phyloP scores from a whole-genome alignment of 2,888 invertebrate genomes.

The Clistopyga incitator region DNA sequence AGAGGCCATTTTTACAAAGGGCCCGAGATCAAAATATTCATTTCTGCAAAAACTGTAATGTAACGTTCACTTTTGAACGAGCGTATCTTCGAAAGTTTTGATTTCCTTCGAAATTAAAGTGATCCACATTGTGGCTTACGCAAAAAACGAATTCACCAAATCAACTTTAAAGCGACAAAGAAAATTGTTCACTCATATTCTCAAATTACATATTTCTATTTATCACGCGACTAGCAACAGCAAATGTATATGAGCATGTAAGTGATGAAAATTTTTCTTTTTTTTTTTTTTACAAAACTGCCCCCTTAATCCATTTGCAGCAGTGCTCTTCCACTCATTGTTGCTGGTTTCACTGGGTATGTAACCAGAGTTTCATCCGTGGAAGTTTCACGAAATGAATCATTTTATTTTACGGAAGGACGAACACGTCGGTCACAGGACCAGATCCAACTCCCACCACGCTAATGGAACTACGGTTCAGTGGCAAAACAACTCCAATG shows the following conservation, averaged over 20 bases:
- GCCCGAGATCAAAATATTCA: too few species aligned
- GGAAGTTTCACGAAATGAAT: constrained; percentile 77
- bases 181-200: not conserved
- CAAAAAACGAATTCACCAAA: too few species aligned
- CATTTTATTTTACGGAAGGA: constrained; percentile 81
- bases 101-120: too few species aligned
- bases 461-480: constrained; percentile 43
- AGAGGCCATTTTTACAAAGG: too few species aligned
- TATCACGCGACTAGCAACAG: too few species aligned
- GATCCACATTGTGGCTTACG: too few species aligned
- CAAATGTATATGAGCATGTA: too few species aligned
- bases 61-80: too few species aligned
- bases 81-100: too few species aligned
- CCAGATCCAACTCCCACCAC: constrained; percentile 56
- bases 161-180: not conserved
- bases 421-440: constrained; percentile 80
- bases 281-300: too few species aligned
- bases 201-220: not conserved
- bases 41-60: too few species aligned
- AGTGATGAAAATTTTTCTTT: too few species aligned
- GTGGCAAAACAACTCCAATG: constrained; percentile 25
- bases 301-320: not conserved
- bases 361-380: constrained; percentile 70
- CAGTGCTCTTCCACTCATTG: not conserved
- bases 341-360: constrained; percentile 54